Evolutionary conservation across 2,797 vertebrate genomes (phyloP).

Genomic region (Semotilus atromaculatus): DNA sequence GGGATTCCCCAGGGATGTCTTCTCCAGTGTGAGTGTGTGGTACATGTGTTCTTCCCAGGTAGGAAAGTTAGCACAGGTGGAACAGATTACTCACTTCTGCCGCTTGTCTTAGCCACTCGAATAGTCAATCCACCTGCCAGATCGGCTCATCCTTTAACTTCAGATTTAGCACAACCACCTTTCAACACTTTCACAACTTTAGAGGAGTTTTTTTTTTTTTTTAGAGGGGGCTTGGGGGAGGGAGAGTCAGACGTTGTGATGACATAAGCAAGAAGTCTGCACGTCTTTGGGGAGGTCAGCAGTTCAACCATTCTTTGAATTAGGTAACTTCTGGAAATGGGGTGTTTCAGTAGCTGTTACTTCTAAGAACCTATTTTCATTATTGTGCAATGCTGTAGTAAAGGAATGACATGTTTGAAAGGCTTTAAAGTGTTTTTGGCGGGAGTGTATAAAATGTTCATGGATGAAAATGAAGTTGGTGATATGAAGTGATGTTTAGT

Average conservation of each 20-base stretch:
- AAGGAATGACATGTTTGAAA: neutral
- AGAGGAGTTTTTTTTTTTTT: conserved; percentile 6
- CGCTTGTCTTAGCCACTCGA: conserved; percentile 41
- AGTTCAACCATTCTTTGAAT: conserved; percentile 38
- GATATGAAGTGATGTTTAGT: neutral
- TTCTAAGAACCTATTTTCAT: conserved; percentile 33
- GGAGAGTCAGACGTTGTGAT: conserved; percentile 3
- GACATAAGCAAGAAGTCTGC: conserved; percentile 42
- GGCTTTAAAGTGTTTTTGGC: neutral
- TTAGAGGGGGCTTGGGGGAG: neutral
- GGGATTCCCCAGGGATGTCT: conserved; percentile 10
- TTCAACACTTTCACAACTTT: conserved; percentile 51
- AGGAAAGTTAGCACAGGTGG: conserved; percentile 48
- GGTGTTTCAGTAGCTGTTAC: conserved; percentile 40
- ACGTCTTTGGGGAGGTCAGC: conserved; percentile 30
- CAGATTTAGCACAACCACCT: conserved; percentile 34
- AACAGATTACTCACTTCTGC: conserved; percentile 49
- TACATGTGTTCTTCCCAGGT: conserved; percentile 34
- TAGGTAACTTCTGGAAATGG: conserved; percentile 45
- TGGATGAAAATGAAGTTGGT: neutral
- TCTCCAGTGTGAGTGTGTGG: conserved; percentile 36
- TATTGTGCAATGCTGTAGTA: conserved; percentile 45
- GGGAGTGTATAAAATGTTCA: neutral
- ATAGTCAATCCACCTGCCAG: conserved; percentile 42
- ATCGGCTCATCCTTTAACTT: conserved; percentile 32